Evolutionary conservation across 2,797 vertebrate species (phyloP).

Genomic region (Neosilurus mollespiculum): DNA sequence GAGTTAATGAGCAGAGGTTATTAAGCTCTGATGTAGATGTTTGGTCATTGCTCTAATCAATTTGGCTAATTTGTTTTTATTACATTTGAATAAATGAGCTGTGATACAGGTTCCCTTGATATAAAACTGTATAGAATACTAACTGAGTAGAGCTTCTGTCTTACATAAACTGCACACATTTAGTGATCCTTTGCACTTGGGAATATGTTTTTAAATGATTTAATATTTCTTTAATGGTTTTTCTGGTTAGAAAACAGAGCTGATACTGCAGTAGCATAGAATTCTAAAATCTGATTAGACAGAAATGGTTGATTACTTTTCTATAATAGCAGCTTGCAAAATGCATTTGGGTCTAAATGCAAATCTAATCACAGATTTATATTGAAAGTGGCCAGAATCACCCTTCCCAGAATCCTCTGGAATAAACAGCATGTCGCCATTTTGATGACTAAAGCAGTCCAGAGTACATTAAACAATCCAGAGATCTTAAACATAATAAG

Average conservation of each 20-base stretch:
- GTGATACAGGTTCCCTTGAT: background rate
- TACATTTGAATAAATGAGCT: background rate
- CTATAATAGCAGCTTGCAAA: no score
- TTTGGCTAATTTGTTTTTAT: slow-evolving; percentile 17
- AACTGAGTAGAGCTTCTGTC: no score
- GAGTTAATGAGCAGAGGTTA: background rate
- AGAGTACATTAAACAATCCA: no score
- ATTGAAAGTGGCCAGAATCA: no score
- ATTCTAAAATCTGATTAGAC: no score
- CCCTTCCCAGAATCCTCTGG: no score
- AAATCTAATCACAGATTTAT: background rate
- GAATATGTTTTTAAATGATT: background rate
- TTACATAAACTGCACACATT: background rate
- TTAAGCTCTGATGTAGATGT: background rate
- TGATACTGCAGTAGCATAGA: background rate
- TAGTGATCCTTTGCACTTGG: background rate
- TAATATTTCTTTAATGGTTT: background rate
- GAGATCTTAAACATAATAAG: no score
- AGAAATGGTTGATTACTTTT: no score
- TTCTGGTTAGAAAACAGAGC: background rate
- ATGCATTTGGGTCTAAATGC: background rate
- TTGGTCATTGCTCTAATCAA: background rate
- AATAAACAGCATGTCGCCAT: no score
- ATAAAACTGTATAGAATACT: background rate
- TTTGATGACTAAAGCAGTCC: no score